Evolutionary conservation across 2,113 vertebrate species (phyloP), one percentile per base, ranked within the genome.

Genomic region (Silurus glanis): DNA sequence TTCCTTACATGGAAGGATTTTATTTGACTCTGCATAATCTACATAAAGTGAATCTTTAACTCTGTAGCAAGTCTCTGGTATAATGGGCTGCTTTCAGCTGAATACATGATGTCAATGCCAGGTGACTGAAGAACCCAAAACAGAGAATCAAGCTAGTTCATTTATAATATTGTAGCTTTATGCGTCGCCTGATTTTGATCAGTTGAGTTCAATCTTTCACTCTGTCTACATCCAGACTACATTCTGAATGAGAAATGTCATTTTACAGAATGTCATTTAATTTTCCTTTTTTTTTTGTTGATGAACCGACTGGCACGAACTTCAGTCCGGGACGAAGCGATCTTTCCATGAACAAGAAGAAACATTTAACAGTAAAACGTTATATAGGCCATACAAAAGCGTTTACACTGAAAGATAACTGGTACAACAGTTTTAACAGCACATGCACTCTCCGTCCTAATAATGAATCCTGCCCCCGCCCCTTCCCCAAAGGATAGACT

Each of bases 361-460:
- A 12, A 55, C 23, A n/a, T 25, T 55, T 55, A 25, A 53, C 23
- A 25, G 21, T 55, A 17, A 55, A 21, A 19, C 58, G 56, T 59
- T 5, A 80, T 80, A 80, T 51, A 78, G 51, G 51, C 12, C 74
- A 16, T 16, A 25, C 13, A 78, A 78, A 53, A 14, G 53, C 4
- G 17, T 59, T 25, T 25, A 82, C 25, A 21, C 66, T 19, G 25
- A 82, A 82, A 86, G 49, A 49, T 80, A 85, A 53, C 47, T 0
- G 0, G 64, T 47, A 9, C 23, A 61, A 12, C 23, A 56, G 62
- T 56, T 85, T 62, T 47, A 72, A 81, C 28, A 61, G 58, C 55
- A 64, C 10, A 17, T 69, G 66, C 55, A 28, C 67, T 64, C 75
- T 28, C 37, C 75, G 87, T 37, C 59, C 82, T 82, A 67, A 85